These are phyloP conservation scores for Puffinus mauretanicus DNA, from an alignment of 2,113 vertebrate species.

Conservation along the genomic window DNA sequence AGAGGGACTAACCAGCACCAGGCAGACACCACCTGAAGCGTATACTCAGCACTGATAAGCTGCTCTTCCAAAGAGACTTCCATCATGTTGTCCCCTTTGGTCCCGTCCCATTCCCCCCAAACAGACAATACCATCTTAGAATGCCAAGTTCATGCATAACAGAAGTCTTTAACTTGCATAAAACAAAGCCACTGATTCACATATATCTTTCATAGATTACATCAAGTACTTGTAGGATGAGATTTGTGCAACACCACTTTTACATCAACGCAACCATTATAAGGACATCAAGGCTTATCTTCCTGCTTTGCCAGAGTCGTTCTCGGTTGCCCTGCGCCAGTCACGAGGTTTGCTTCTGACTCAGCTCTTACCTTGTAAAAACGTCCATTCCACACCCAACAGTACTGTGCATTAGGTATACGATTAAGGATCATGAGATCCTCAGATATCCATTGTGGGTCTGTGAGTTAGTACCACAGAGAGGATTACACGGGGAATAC, in stretches of 20 bases:
- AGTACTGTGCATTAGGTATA: not conserved
- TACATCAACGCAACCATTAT: not conserved
- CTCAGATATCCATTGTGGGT: not conserved
- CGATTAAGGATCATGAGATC: not conserved
- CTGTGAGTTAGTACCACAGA: not conserved
- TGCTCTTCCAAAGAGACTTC: not conserved
- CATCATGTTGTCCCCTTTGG: not conserved
- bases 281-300: not conserved
- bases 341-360: not conserved
- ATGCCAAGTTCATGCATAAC: accelerated
- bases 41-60: accelerated
- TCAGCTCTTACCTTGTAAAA: not conserved
- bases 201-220: not conserved
- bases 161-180: not conserved
- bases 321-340: not conserved
- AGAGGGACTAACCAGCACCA: not conserved
- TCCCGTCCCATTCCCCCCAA: too few species aligned
- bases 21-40: not conserved
- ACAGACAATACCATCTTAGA: not conserved
- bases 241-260: too few species aligned
- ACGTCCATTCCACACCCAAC: not conserved
- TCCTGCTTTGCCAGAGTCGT: not conserved
- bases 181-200: not conserved
- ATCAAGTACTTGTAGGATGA: not conserved
- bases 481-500: not conserved